Conservation (phyloP, 2,888 invertebrate species). For the Melinaea menophilus region DNA sequence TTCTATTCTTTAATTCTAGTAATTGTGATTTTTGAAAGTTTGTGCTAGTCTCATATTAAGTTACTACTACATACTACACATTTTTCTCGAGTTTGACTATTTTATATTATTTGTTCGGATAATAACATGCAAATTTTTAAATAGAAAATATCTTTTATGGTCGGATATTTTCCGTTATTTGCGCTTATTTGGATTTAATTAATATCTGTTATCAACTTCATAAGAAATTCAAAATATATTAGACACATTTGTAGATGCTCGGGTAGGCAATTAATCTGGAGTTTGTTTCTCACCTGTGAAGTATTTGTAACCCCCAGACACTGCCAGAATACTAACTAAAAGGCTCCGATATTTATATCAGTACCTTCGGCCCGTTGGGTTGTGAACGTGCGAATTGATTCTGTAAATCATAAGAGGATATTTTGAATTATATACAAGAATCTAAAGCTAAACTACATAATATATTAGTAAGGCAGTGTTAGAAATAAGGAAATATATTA, state of each 20-base stretch:
- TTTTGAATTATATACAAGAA: neutral
- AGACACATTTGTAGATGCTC: neutral
- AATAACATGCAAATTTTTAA: too few relatives aligned
- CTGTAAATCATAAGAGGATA: neutral
- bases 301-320: neutral
- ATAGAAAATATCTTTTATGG: too few relatives aligned
- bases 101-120: too few relatives aligned
- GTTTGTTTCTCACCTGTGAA: neutral
- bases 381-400: constrained; percentile 4
- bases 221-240: neutral
- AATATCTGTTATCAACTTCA: neutral
- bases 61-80: too few relatives aligned
- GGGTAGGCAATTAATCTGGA: neutral
- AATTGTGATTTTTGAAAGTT: too few relatives aligned
- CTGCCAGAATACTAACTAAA: neutral
- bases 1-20: too few relatives aligned
- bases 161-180: too few relatives aligned
- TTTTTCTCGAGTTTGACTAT: too few relatives aligned
- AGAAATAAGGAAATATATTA: too few relatives aligned
- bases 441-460: neutral
- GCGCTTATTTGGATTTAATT: too few relatives aligned
- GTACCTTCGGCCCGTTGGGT: neutral
- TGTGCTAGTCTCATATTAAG: too few relatives aligned
- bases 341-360: neutral
- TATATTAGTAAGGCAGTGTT: too few relatives aligned